Conservation (phyloP, 2,113 vertebrate species). For the Crotalus viridis region DNA sequence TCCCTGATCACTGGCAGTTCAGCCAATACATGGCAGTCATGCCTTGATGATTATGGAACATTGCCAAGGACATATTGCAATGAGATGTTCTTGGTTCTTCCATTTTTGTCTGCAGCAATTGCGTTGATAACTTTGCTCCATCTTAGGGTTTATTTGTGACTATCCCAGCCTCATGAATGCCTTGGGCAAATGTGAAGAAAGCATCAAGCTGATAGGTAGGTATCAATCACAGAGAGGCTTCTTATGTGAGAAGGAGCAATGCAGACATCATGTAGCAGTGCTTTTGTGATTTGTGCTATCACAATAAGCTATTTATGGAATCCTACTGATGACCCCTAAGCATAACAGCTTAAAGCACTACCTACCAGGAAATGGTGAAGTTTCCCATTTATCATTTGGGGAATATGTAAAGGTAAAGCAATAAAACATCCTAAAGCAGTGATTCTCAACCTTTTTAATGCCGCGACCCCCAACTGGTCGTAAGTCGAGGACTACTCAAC, state of each 20-base stretch:
- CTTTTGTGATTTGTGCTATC: background rate
- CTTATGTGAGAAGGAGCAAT: background rate
- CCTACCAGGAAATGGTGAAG: constrained; percentile 29
- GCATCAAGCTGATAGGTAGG: background rate
- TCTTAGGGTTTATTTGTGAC: background rate
- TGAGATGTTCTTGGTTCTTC: background rate
- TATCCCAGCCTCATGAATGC: too few relatives aligned
- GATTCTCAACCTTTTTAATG: too few relatives aligned
- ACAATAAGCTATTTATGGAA: background rate
- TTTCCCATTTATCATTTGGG: constrained; percentile 34
- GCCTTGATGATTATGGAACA: background rate
- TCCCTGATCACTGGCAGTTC: background rate
- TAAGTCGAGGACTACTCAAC: too few relatives aligned
- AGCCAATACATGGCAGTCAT: background rate
- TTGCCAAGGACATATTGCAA: background rate
- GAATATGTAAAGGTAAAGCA: background rate
- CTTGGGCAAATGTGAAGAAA: background rate
- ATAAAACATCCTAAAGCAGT: background rate
- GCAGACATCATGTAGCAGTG: background rate
- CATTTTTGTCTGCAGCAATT: background rate
- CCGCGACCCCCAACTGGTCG: too few relatives aligned
- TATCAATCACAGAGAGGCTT: background rate
- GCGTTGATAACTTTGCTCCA: too few relatives aligned
- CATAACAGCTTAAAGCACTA: constrained; percentile 36
- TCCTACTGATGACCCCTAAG: background rate